Evolutionary conservation across 2,888 invertebrate genomes (phyloP), one percentile per base, ranked within the genome.

Genomic region (Nyleta sp.): DNA sequence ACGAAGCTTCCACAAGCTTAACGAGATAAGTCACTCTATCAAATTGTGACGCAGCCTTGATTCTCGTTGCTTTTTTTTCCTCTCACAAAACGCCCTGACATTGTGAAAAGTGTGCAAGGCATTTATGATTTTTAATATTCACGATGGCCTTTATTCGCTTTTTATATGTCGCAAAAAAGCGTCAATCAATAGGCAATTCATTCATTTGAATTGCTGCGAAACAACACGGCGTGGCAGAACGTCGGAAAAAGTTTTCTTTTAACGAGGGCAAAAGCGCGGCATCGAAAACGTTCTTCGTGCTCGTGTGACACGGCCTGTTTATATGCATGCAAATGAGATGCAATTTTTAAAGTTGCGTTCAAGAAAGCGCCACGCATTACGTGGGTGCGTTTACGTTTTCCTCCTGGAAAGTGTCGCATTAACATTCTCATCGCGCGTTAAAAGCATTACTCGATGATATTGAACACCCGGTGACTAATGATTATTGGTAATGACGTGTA

Each of bases 391-490:
- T 68, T 46, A 31, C 48, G 35, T 62, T 70, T 60, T 65, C 33
- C 4, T 46, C n/a, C 13, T 22, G 31, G 53, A 68, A 64, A 64
- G 53, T 38, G 52, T 71, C 18, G 71, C 48, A 81, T 81, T 81
- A 80, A 78, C 76, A 81, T 80, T 82, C 81, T 28, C 71, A 77
- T 81, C 81, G 60, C 60, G 67, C 11, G 48, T 72, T 67, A 24
- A 38, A 64, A 59, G 55, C 70, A 50, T 59, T 68, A 65, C 74
- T 83, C 80, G 78, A 81, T 83, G 83, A 85, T 85, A 85, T 82
- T 85, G 85, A 84, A 85, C n/a, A 85, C 81, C 82, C 81, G 81
- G 84, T 84, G 84, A 86, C 80, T 84, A 84, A 86, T 83, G 85
- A 84, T 83, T 83, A 84, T 82, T 83, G 83, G 78, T 75, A 77